phyloP scores from a whole-genome alignment of 2,888 invertebrate genomes.

The Melanotus villosus region DNA sequence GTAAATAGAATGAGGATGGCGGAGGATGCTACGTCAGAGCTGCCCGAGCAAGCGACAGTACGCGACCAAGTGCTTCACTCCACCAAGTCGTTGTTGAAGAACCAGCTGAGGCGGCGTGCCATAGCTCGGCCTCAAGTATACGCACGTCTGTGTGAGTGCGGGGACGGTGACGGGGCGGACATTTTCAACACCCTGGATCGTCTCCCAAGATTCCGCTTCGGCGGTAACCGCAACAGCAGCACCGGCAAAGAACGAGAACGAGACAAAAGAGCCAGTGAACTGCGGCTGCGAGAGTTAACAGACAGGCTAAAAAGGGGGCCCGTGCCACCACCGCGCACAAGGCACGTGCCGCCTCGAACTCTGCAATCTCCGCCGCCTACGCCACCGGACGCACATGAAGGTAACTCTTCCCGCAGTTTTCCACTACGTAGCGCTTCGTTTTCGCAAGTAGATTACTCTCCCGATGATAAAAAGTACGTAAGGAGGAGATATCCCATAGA shows the following conservation, averaged over 20 bases:
- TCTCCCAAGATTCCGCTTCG: slow-evolving; percentile 84
- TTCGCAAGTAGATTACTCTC: slow-evolving; percentile 85
- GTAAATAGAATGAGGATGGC: slow-evolving; percentile 67
- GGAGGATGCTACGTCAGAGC: slow-evolving; percentile 66
- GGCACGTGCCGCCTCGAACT: slow-evolving; percentile 69
- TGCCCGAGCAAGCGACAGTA: slow-evolving; percentile 63
- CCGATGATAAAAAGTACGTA: slow-evolving; percentile 75
- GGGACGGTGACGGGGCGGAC: slow-evolving; percentile 60
- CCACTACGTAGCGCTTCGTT: slow-evolving; percentile 90
- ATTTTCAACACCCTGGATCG: slow-evolving; percentile 81
- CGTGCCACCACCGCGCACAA: slow-evolving; percentile 63
- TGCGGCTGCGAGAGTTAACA: slow-evolving; percentile 81
- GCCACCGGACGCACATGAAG: slow-evolving; percentile 48
- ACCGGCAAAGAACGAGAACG: slow-evolving; percentile 55
- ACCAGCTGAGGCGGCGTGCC: slow-evolving; percentile 64
- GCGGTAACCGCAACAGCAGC: slow-evolving; percentile 68
- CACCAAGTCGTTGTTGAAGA: slow-evolving; percentile 62
- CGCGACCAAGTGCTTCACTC: slow-evolving; percentile 65
- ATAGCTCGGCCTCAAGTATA: slow-evolving; percentile 65
- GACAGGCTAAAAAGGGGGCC: slow-evolving; percentile 79
- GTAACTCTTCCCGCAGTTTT: slow-evolving; percentile 59
- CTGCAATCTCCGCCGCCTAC: slow-evolving; percentile 65
- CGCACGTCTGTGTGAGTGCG: slow-evolving; percentile 63
- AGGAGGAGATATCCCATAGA: slow-evolving; percentile 60
- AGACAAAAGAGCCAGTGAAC: slow-evolving; percentile 74